These are phyloP conservation scores for Xenopus petersii DNA, from an alignment of 2,797 vertebrate species.

Conservation along the genomic window DNA sequence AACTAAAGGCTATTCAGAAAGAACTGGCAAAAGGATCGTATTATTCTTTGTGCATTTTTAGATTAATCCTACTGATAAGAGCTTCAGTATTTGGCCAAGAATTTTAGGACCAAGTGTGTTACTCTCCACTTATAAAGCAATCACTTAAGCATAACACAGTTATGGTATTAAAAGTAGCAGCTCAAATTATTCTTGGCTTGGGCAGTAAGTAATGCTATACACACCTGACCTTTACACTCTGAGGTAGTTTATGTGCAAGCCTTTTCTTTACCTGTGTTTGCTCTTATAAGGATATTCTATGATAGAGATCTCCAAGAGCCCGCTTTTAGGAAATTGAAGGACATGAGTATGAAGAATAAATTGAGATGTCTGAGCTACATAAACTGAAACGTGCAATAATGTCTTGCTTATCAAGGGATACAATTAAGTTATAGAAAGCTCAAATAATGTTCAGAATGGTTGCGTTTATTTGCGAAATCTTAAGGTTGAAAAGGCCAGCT, in stretches of 20 bases:
- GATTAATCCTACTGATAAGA: conserved; percentile 43
- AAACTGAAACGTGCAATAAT: not conserved
- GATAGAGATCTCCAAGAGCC: conserved; percentile 10
- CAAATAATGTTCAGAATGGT: no score
- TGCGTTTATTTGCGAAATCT: no score
- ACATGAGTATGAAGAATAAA: not conserved
- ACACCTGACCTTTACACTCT: conserved; percentile 34
- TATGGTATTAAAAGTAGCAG: conserved; percentile 45
- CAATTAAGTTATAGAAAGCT: not conserved
- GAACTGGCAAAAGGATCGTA: conserved; percentile 33
- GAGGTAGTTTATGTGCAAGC: conserved; percentile 11
- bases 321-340: not conserved
- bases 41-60: conserved; percentile 43
- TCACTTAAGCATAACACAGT: conserved; percentile 48
- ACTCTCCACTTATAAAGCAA: conserved; percentile 50
- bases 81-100: conserved; percentile 44
- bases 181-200: conserved; percentile 41
- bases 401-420: not conserved
- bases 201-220: conserved; percentile 35
- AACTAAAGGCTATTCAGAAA: conserved; percentile 40
- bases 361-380: not conserved
- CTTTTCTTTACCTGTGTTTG: conserved; percentile 20
- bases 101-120: conserved; percentile 39
- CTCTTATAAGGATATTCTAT: not conserved
- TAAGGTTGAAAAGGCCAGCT: no score